Evolutionary conservation across 2,113 vertebrate species (phyloP), one percentile per base, ranked within the genome.

Genomic region (Telmatochromis sp.): DNA sequence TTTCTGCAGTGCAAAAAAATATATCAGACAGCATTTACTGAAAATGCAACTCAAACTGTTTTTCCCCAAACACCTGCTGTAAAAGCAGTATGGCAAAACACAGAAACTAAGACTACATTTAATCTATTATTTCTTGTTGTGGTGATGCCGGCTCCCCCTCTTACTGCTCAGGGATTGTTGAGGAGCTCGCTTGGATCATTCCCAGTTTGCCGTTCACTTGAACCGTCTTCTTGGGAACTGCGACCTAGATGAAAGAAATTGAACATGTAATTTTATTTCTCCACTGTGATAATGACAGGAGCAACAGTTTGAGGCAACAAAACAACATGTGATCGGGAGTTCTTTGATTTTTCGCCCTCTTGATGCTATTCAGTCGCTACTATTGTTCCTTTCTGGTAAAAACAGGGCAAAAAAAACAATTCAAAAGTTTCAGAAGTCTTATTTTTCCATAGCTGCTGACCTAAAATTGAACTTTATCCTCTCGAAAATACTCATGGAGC

Each of bases 191-290:
- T 28, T 92, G 92, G 81, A 97, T 95, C 19, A 87, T 97, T 85
- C 97, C 95, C 89, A 96, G 93, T 68, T 95, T 95, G 60, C 96
- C 96, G 10, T 97, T 97, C 84, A 97, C 96, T 89, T 96, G 88
- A 73, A 96, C 40, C 1, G 96, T 97, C 89, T 96, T 97, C 80
- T 78, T 89, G 81, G 95, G 92, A 35, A 80, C 89, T 19, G 95
- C 85, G 4, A 97, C 95, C 97, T 97, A 84, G 87, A 82, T 42
- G 60, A 86, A 84, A 65, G 60, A 90, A 82, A 93, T 58, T 89
- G 40, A 87, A 89, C 81, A 86, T 35, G 45, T 88, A 31, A 90
- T 82, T 49, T 88, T 90, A 80, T 73, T 54, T 79, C 55, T 80
- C n/a, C 33, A 73, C 31, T 68, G 53, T 57, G 47, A 54, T 35